A percentile compares a stretch with the other conserved stretches of the same genome.
Conservation (phyloP, 2,888 invertebrate genomes). For the Dorcus parallelipipedus region DNA sequence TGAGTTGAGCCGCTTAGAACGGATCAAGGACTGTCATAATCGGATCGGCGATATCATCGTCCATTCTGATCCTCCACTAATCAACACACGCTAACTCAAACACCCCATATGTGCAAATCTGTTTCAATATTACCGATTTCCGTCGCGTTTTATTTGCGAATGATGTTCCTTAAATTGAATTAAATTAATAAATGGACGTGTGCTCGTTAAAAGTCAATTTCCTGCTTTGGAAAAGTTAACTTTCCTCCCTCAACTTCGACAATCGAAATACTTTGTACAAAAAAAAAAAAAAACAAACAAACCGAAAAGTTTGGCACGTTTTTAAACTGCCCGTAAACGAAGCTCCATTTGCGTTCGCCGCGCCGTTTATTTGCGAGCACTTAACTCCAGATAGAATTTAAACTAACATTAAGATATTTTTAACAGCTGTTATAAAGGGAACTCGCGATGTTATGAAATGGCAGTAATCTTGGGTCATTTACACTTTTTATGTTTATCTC, state of each 20-base stretch:
- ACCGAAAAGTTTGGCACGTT: constrained; percentile 25
- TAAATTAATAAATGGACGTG: too few species aligned
- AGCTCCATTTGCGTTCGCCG: constrained; percentile 30
- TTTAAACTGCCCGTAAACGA: constrained; percentile 29
- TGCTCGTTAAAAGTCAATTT: too few species aligned
- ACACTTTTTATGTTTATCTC: constrained; percentile 45
- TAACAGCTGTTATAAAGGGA: constrained; percentile 44
- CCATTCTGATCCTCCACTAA: constrained; percentile 26
- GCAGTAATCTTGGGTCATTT: constrained; percentile 40
- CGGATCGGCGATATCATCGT: constrained; percentile 31
- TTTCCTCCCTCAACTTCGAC: constrained; percentile 15
- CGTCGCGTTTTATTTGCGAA: too few species aligned
- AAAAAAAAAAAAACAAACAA: constrained; percentile 13
- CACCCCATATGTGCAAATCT: constrained; percentile 24
- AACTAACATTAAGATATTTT: constrained; percentile 48
- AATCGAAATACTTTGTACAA: constrained; percentile 20
- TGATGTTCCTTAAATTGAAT: too few species aligned
- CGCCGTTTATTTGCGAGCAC: constrained; percentile 43
- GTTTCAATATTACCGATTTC: background rate
- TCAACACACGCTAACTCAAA: constrained; percentile 28
- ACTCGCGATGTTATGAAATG: constrained; percentile 38
- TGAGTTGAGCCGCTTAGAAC: constrained; percentile 34
- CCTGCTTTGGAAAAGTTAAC: constrained; percentile 7
- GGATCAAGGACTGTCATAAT: constrained; percentile 31
- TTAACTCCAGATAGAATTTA: constrained; percentile 47